Conservation (phyloP, 2,113 vertebrate species). For the Xiphophorus maculatus region DNA sequence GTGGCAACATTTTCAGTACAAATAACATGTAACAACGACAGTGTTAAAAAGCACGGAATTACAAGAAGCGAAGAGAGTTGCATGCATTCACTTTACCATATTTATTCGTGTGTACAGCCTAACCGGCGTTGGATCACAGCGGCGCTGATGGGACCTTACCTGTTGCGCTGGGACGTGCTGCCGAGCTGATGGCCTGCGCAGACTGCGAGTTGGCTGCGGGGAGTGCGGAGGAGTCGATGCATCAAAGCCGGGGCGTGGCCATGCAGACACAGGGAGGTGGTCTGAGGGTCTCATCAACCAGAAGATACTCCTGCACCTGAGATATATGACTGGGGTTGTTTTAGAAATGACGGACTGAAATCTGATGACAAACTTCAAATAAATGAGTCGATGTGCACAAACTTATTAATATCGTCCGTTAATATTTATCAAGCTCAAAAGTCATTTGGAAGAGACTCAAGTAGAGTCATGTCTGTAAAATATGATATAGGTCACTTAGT, state of each 20-base stretch:
- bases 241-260: slow-evolving; percentile 67
- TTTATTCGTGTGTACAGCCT: not conserved
- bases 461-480: too few species aligned
- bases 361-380: not conserved
- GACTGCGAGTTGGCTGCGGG: slow-evolving; percentile 38
- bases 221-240: slow-evolving; percentile 31
- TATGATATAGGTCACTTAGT: too few species aligned
- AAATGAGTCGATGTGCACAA: not conserved
- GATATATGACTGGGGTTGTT: not conserved
- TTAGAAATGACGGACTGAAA: not conserved
- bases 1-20: not conserved
- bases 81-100: slow-evolving; percentile 23
- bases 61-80: slow-evolving; percentile 1
- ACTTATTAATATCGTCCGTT: not conserved
- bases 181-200: slow-evolving; percentile 58
- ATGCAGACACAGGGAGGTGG: slow-evolving; percentile 16
- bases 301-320: not conserved
- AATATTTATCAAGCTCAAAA: too few species aligned
- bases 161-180: slow-evolving; percentile 70
- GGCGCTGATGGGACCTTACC: slow-evolving; percentile 66
- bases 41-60: slow-evolving; percentile 3
- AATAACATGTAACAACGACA: not conserved
- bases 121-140: slow-evolving; percentile 2
- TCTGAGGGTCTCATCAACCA: not conserved
- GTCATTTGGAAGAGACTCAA: too few species aligned